A percentile compares a stretch with the other conserved stretches of the same genome.
Evolutionary conservation across 2,888 invertebrate species (phyloP).

Genomic region (Andricus curvator): DNA sequence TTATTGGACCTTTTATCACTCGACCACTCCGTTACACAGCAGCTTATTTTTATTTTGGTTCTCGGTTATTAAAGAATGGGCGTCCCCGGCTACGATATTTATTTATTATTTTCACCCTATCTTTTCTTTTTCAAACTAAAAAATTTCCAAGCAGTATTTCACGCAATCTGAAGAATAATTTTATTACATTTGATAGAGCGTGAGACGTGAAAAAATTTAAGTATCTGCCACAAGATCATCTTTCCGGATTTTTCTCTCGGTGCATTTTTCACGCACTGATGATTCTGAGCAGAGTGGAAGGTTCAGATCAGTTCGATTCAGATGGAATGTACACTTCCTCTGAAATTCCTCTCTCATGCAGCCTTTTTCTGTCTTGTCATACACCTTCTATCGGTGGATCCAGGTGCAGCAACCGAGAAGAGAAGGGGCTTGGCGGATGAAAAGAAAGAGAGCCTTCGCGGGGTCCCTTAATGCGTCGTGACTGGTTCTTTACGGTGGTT

Average conservation of each 20-base stretch:
- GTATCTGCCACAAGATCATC: neutral
- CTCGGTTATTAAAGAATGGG: slow-evolving; percentile 66
- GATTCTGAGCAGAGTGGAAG: neutral
- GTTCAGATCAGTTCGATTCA: slow-evolving; percentile 9
- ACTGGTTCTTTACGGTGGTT: slow-evolving; percentile 44
- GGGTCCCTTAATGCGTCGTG: slow-evolving; percentile 43
- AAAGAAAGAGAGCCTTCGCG: slow-evolving; percentile 43
- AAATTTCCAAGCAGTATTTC: neutral
- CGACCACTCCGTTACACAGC: slow-evolving; percentile 19
- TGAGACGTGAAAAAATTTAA: neutral
- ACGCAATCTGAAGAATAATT: neutral
- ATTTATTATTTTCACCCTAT: slow-evolving; percentile 64
- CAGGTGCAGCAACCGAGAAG: slow-evolving; percentile 15
- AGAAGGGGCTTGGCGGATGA: slow-evolving; percentile 24
- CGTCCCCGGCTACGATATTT: slow-evolving; percentile 66
- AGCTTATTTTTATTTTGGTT: slow-evolving; percentile 57
- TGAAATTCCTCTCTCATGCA: slow-evolving; percentile 13
- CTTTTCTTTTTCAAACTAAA: neutral
- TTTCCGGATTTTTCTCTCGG: neutral
- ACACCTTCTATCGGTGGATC: slow-evolving; percentile 24
- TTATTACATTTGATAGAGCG: neutral
- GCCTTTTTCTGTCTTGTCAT: slow-evolving; percentile 22
- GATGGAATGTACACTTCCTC: slow-evolving; percentile 13
- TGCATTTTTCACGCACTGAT: slow-evolving; percentile 16
- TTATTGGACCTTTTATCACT: slow-evolving; percentile 47